Evolutionary conservation across 2,797 vertebrate genomes (phyloP), one percentile per base, ranked within the genome.

Genomic region (Urocyon cinereoargenteus): DNA sequence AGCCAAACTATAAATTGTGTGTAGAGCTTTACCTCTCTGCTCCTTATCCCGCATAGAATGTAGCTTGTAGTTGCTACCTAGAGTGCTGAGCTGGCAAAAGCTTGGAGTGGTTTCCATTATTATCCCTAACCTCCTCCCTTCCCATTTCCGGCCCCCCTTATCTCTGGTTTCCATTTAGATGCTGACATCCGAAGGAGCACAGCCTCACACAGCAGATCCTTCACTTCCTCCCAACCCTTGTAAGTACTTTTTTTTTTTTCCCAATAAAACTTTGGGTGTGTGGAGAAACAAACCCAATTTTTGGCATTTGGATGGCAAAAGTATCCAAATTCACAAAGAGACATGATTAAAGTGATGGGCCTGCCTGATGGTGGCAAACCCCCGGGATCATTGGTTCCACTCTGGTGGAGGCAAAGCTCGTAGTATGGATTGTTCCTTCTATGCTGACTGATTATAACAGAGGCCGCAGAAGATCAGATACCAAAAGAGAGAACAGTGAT

Each of bases 161-260:
- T 34, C 16, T 86, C 12, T 96, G 77, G 59, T 98, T 96, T 98
- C 85, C 83, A 73, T 98, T 95, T 97, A 99, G 99, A 99, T 98
- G 99, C 99, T 85, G 99, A 99, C 97, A 99, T 99, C 98, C 99
- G 99, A 98, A 99, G 98, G 98, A 99, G 98, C 22, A 97, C 98
- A 2, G 98, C 98, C 36, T 99, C 96, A 90, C 98, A 98, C 98
- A 99, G 98, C 95, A 99, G 98, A 90, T 98, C 99, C n/a, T 99
- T 99, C 95, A 98, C 99, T 86, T 99, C 99, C 96, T 99, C 99
- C 0, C 99, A 99, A 31, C 99, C 99, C 95, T 98, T 99, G 99
- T 99, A 98, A 97, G 99, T 99, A 89, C 55, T 73, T 86, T 34
- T 61, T 28, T 62, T 8, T 15, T 40, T 57, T 53, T 36, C n/a